Percentiles rank a stretch among this genome's conserved stretches.
These are phyloP conservation scores for Pachydiplax longipennis DNA, from an alignment of 2,888 invertebrate genomes.

Conservation along the genomic window DNA sequence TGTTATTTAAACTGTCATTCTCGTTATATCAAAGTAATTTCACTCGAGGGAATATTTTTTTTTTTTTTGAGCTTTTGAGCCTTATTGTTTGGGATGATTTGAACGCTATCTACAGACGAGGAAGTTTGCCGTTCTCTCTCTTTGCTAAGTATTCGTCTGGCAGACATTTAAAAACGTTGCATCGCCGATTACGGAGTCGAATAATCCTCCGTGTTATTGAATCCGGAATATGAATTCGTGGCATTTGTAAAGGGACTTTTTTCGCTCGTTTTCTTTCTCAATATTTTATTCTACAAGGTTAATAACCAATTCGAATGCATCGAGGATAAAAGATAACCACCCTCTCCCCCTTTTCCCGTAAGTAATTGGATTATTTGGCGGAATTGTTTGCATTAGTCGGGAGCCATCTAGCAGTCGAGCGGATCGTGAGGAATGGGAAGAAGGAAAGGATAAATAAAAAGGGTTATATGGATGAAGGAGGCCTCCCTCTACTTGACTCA, in stretches of 20 bases:
- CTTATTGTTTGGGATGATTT: background rate
- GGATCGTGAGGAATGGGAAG: background rate
- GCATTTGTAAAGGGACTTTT: background rate
- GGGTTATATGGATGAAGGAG: background rate
- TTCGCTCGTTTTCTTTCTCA: background rate
- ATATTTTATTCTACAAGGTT: background rate
- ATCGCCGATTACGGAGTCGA: background rate
- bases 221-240: background rate
- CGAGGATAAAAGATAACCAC: background rate
- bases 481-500: background rate
- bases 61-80: background rate
- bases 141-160: background rate
- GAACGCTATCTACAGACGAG: background rate
- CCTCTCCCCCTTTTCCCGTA: background rate
- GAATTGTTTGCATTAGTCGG: constrained; percentile 5
- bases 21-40: background rate
- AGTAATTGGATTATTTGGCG: constrained; percentile 19
- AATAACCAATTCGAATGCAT: background rate
- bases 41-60: background rate
- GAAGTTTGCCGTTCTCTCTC: background rate
- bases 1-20: background rate
- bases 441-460: background rate
- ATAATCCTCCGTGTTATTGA: background rate
- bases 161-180: background rate
- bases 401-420: background rate